Base-by-base conservation (phyloP, 2,113 vertebrate species). In the Glareola pratincola region DNA sequence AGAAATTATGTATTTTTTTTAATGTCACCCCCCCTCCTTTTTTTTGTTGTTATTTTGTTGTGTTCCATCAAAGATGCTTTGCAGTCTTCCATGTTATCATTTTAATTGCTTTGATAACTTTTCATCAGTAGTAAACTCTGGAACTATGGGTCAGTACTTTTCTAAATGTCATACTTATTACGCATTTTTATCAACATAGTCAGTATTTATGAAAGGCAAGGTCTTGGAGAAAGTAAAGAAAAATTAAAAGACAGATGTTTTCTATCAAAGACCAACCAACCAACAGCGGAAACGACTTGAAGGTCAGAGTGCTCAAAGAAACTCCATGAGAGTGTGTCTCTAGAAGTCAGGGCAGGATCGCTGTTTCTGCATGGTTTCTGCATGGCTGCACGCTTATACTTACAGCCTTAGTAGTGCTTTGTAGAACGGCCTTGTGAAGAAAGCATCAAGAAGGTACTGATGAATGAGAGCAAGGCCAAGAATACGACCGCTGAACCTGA, bases 341-440 rank as follows among this genome's bases (percentile, higher is more conserved):
- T 68, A 67, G 64, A 14, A 54, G 53, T 76, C 62, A 1, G 21
- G 26, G 47, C 6, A 14, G 47, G 32, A 32, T 74, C 3, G 6
- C 36, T 6, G 27, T 50, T 78, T 41, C 62, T 76, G n/a, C 18
- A 14, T 1, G 14, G 34, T 39, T 34, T 67, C 37, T 53, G 30
- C 22, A 17, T 0, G 4, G 45, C 22, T 71, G 41, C 36, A 23
- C 3, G 39, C 51, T 53, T 18, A 37, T 91, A 99, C 99, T 99
- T 89, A 99, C 99, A 99, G 98, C 95, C 99, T 98, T 82, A 99
- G 98, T 2, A 99, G 98, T 2, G 99, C 99, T 97, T 99, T 99
- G 96, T 99, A 99, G 98, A 99, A 99, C 0, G 99, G 99, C 78
- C 99, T 98, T 18, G 99, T 99, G 98, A 99, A 99, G 98, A 99